phyloP scores from a whole-genome alignment of 2,888 invertebrate genomes.

The Chouioia cunea region DNA sequence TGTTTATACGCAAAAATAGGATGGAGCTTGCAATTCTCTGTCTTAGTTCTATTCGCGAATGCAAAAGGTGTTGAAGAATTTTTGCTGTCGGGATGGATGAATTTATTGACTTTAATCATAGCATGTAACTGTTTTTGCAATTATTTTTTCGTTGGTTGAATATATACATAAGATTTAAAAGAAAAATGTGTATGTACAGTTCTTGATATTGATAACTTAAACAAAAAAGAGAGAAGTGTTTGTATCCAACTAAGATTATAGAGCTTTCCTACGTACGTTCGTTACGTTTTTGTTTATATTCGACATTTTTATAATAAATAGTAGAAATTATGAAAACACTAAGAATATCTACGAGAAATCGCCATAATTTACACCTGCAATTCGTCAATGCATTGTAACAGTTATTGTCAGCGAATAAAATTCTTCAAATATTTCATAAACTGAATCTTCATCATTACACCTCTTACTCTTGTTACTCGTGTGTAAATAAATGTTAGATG shows the following conservation, averaged over 20 bases:
- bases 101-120: constrained; percentile 44
- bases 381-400: constrained; percentile 46
- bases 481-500: no score
- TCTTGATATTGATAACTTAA: constrained; percentile 42
- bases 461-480: constrained; percentile 3
- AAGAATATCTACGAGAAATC: constrained; percentile 37
- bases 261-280: constrained; percentile 48
- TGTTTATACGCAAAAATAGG: constrained; percentile 29
- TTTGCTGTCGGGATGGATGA: constrained; percentile 42
- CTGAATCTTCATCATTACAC: constrained; percentile 28
- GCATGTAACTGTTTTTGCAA: constrained; percentile 44
- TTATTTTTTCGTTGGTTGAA: constrained; percentile 45
- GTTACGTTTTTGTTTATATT: constrained; percentile 50
- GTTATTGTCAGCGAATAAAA: constrained; percentile 49
- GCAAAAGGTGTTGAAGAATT: constrained; percentile 35
- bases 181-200: constrained; percentile 46
- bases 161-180: constrained; percentile 42
- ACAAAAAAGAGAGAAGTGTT: constrained; percentile 32
- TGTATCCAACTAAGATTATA: constrained; percentile 46
- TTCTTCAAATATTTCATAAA: constrained; percentile 50
- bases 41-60: constrained; percentile 15
- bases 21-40: constrained; percentile 33
- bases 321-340: constrained; percentile 38
- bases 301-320: constrained; percentile 49
- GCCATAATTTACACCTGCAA: constrained; percentile 47